A percentile compares a stretch with the other conserved stretches of the same genome.
Evolutionary conservation across 1,140 invertebrate genomes (phyloP).

Genomic region (Himalopsyche phryganea): DNA sequence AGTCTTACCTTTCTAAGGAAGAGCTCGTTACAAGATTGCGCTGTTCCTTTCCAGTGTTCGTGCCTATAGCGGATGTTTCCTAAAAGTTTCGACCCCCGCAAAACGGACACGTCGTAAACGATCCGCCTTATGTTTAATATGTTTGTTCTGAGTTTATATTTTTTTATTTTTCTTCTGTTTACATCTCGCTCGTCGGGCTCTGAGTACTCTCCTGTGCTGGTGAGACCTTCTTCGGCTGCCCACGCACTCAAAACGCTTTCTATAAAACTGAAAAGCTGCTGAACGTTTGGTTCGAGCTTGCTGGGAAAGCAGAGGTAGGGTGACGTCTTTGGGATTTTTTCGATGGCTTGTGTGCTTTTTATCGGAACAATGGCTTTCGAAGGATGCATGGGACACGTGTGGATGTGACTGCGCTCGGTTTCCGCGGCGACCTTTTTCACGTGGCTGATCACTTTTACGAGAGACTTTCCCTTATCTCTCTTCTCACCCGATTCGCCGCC

Average conservation of each 20-base stretch:
- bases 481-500: constrained; percentile 47
- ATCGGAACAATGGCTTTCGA: constrained; percentile 42
- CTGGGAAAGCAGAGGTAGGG: constrained; percentile 53
- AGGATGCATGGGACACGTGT: constrained; percentile 48
- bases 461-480: constrained; percentile 39
- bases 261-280: constrained; percentile 72
- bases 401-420: constrained; percentile 46
- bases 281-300: constrained; percentile 67
- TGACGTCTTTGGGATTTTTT: constrained; percentile 30
- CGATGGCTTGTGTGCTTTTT: constrained; percentile 38
- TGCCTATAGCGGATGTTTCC: constrained; percentile 65
- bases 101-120: constrained; percentile 62
- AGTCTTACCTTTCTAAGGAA: constrained; percentile 68
- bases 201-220: constrained; percentile 62
- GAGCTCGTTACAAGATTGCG: constrained; percentile 69
- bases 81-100: constrained; percentile 59
- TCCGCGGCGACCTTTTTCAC: constrained; percentile 33
- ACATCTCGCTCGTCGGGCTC: constrained; percentile 62
- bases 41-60: constrained; percentile 69
- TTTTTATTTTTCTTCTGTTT: constrained; percentile 58
- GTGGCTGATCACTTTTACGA: constrained; percentile 37
- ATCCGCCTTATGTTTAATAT: constrained; percentile 61
- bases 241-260: constrained; percentile 66
- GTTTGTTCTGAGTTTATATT: constrained; percentile 62
- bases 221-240: constrained; percentile 65